Evolutionary conservation across 2,113 vertebrate species (phyloP), one percentile per base, ranked within the genome.

Genomic region (Gallinago jamesoni): DNA sequence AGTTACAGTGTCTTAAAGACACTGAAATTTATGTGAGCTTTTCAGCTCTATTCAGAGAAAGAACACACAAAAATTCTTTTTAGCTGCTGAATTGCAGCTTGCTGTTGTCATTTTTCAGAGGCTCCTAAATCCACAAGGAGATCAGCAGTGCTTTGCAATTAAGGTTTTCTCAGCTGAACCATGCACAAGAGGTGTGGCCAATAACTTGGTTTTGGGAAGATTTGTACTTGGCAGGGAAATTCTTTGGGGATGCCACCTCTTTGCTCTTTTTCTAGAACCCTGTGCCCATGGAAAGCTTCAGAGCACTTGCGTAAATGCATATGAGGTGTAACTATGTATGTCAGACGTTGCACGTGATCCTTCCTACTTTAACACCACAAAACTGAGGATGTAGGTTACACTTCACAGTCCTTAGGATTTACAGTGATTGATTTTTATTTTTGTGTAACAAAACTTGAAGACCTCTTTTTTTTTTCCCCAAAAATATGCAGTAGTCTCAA

Each of bases 401-500:
- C n/a, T 67, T 90, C 37, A 55, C 17, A 73, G 22, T 94, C 70
- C 14, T 57, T 17, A 47, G 25, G 31, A 63, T 87, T 87, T 72
- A 69, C 10, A 56, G 19, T 37, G 27, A 60, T 23, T 56, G 22
- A 41, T 56, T 77, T 74, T 35, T 28, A 14, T 14, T 76, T 67
- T 67, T 74, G 74, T 45, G 10, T 39, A 48, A 43, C 20, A 28
- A 59, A 89, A 52, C 12, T 11, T n/a, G 5, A 86, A 60, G 27
- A 39, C 10, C 0, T 19, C 3, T n/a, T 23, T 39, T 59, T 39
- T 59, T 28, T 3, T 6, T 2, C 2, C 2, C n/a, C 2, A 7
- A 19, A 10, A 45, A 79, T 9, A 14, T 41, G 30, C 24, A 47
- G 22, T 21, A 63, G 23, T 59, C 37, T 75, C 50, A 52, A 37